Percentiles rank a stretch among this genome's conserved stretches.
phyloP scores from a whole-genome alignment of 2,797 vertebrate genomes.

The Ctenosaura bakeri region DNA sequence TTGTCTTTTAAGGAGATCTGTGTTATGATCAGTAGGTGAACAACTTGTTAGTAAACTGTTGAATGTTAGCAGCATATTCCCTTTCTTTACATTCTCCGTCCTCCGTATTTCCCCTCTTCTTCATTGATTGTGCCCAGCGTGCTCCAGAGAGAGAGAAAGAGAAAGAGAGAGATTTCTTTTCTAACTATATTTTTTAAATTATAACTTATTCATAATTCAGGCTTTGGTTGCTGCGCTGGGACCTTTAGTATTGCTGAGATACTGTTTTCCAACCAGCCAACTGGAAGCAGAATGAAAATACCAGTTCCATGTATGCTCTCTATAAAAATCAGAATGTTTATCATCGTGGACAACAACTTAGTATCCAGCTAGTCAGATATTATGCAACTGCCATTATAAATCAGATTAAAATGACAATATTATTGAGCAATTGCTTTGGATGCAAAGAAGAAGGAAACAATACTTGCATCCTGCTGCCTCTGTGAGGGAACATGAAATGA shows the following conservation, averaged over 20 bases:
- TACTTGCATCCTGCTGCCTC: background rate
- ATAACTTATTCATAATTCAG: background rate
- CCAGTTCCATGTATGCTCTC: background rate
- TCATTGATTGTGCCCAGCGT: no score
- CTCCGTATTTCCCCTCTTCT: background rate
- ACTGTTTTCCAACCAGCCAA: background rate
- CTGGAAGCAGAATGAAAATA: background rate
- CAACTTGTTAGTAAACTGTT: background rate
- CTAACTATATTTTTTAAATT: background rate
- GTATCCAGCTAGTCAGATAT: background rate
- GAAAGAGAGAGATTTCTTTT: background rate
- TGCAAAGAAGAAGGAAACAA: background rate
- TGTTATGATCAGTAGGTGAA: conserved; percentile 10
- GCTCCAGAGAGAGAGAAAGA: background rate
- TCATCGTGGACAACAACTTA: background rate
- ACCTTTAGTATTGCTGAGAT: background rate
- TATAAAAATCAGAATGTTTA: background rate
- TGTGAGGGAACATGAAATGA: background rate
- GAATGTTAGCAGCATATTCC: background rate
- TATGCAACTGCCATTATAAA: background rate
- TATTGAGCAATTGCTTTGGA: background rate
- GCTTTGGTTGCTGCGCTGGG: background rate
- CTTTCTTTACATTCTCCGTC: background rate
- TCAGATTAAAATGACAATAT: background rate
- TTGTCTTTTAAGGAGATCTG: conserved; percentile 26